Evolutionary conservation across 2,113 vertebrate genomes (phyloP).

Genomic region (Melanotaenia duboulayi): DNA sequence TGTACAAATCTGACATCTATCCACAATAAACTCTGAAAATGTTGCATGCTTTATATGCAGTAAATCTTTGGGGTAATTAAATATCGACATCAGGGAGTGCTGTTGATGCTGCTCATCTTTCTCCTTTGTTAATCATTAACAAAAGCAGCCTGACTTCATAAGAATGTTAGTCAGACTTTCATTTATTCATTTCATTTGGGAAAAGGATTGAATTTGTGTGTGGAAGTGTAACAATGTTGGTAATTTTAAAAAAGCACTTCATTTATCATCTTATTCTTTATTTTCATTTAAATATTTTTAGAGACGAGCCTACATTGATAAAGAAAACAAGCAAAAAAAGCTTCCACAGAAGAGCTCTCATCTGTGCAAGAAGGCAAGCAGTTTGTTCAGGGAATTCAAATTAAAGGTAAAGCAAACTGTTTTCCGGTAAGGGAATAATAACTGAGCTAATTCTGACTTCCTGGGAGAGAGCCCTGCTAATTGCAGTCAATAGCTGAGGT

Average conservation of each 20-base stretch:
- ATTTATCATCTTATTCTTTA: conserved; percentile 22
- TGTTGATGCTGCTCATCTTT: conserved; percentile 38
- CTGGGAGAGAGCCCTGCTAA: conserved; percentile 19
- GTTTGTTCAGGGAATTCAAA: conserved; percentile 26
- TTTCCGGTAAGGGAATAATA: conserved; percentile 7
- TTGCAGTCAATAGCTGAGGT: conserved; percentile 26
- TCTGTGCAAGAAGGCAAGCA: not conserved
- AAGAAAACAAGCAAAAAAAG: conserved; percentile 4
- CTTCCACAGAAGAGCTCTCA: not conserved
- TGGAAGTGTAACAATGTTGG: conserved; percentile 9
- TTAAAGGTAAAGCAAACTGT: conserved; percentile 2
- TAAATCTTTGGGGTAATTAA: conserved; percentile 44
- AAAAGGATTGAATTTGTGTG: conserved; percentile 29
- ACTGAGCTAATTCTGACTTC: conserved; percentile 41
- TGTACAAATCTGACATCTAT: not conserved
- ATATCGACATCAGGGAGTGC: conserved; percentile 41
- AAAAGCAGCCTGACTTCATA: conserved; percentile 44
- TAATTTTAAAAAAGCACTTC: not conserved
- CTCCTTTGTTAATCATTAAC: conserved; percentile 54
- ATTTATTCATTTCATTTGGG: too few species aligned
- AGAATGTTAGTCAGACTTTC: conserved; percentile 22
- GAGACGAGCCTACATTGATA: not conserved
- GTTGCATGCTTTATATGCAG: conserved; percentile 9
- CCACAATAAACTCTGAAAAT: conserved; percentile 12
- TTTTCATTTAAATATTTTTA: conserved; percentile 5